Base-by-base conservation (phyloP, 2,888 invertebrate genomes). In the Cephus sareptanus region DNA sequence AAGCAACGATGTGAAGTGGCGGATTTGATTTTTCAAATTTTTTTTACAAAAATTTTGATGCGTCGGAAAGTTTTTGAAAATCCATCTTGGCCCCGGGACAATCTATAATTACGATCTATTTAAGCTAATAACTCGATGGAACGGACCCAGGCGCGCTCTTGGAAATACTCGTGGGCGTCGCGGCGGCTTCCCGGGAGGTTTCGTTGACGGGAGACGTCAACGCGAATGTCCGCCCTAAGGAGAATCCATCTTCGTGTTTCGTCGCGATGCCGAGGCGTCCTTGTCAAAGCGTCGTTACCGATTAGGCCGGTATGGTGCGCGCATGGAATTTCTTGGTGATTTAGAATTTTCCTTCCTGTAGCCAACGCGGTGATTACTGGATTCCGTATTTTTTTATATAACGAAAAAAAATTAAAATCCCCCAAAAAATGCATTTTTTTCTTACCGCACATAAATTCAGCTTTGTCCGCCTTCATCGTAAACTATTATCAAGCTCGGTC, bases 191-290 rank as follows among this genome's bases (percentile, higher is more conserved):
- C 70, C 6, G n/a, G 34, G 11, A 79, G 77, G 31, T 79, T 75
- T 79, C 68, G 73, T 76, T 75, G 83, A 83, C 80, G 79, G 70
- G 73, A 75, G 74, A 71, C 69, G 84, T 83, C 83, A 80, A 75
- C 81, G 79, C 78, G 73, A 74, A 77, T 83, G 81, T 85, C 86
- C 86, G 86, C 87, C 85, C 85, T 81, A 79, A 77, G 82, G 76
- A 81, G 30, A 83, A 87, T 87, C 85, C 83, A 85, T 87, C 87
- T 86, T 86, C 86, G 84, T 86, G 83, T 82, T 82, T 87, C 86
- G 83, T 83, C 86, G 80, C 74, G 78, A 15, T 34, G 34, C 11
- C 76, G 79, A 33, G 31, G 70, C 70, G 70, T 33, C 31, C 70
- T 30, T 33, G 70, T 33, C 70, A 33, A 30, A 31, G 33, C 70